Evolutionary conservation across 2,797 vertebrate species (phyloP).

Genomic region (Dipus sagitta): DNA sequence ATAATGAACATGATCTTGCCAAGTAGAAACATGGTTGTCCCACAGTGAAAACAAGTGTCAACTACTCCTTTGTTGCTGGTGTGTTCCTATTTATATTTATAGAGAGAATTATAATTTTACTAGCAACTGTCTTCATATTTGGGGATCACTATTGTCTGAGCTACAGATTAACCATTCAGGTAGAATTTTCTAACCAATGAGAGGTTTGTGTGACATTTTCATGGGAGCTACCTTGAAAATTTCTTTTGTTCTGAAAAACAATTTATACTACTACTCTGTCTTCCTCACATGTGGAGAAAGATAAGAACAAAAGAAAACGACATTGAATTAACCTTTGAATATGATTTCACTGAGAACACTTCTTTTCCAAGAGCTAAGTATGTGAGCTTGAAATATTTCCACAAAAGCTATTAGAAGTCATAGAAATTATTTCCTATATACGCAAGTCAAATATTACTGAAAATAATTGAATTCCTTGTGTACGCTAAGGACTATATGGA

Average conservation of each 20-base stretch:
- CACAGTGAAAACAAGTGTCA: neutral
- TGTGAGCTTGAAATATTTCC: neutral
- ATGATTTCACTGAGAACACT: neutral
- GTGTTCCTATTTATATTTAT: neutral
- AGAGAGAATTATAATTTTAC: constrained; percentile 27
- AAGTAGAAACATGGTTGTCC: neutral
- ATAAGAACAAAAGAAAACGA: neutral
- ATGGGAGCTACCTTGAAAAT: neutral
- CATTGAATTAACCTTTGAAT: neutral
- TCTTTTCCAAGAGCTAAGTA: neutral
- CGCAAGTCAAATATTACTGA: constrained; percentile 4
- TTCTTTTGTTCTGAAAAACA: neutral
- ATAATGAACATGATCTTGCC: neutral
- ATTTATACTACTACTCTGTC: neutral
- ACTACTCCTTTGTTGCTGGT: neutral
- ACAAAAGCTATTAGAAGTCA: neutral
- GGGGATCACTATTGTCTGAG: constrained; percentile 33
- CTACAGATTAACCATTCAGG: neutral
- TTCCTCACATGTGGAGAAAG: neutral
- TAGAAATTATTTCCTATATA: neutral
- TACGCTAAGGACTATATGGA: neutral
- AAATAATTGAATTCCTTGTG: neutral
- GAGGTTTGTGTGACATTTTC: neutral
- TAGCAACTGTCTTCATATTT: neutral
- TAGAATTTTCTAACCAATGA: neutral